Base-by-base conservation (phyloP, 1,140 invertebrate species). In the Drosophila arizonae region DNA sequence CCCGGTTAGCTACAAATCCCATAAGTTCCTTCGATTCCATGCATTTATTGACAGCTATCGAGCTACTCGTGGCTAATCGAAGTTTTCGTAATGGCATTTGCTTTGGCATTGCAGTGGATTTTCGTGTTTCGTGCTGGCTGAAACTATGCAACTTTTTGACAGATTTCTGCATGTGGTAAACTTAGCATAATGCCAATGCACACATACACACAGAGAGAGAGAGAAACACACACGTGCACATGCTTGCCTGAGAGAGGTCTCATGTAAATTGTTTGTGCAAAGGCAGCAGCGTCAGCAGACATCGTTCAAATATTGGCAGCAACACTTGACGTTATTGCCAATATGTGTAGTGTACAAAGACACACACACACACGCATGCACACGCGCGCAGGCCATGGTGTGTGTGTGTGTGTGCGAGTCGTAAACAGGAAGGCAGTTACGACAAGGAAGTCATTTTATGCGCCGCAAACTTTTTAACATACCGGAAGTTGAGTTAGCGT, bases 381-480 rank as follows among this genome's bases (percentile, higher is more conserved):
- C 1, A 24, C 21, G 21, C 21, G 21, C 21, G 21, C 21, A 24
- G 21, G 21, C 21, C 1, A 2, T 24, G 21, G 30, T 51, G 45
- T 54, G 58, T 54, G 36, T 54, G 52, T 60, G 60, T 50, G 66
- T 58, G 54, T 45, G 72, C 30, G 56, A 68, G 70, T 88, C 84
- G 84, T 87, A 87, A 87, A 87, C 79, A 87, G 84, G 84, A 88
- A 77, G 79, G 79, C 84, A 82, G 84, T 88, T 79, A 88, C 84
- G 76, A 80, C 84, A 75, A 79, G 84, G 84, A 88, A 88, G 84
- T 88, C 84, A 84, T 88, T 88, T 88, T 88, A 88, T 88, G 84
- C 84, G 84, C 84, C 84, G 84, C 84, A 88, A 88, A 88, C 84
- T 88, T 88, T 88, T 88, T 88, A 88, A 88, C 84, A 88, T 88